Percentiles rank a stretch among this genome's conserved stretches.
phyloP scores from a whole-genome alignment of 2,797 vertebrate genomes.

The Cyclopterus lumpus region DNA sequence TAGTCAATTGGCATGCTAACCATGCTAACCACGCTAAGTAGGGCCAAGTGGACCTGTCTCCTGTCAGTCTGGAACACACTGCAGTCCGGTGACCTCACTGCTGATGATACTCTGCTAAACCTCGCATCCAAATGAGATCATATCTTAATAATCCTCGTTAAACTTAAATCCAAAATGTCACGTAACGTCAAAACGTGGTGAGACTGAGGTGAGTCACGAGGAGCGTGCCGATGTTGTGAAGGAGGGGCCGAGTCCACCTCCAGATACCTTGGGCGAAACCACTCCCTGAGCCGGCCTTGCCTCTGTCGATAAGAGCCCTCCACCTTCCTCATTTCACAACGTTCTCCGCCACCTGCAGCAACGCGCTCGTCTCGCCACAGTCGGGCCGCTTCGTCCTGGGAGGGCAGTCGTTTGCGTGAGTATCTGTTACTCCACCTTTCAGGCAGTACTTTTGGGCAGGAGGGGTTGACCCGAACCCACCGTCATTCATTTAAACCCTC shows the following conservation, averaged over 20 bases:
- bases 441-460: slow-evolving; percentile 28
- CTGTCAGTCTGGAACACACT: slow-evolving; percentile 63
- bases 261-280: slow-evolving; percentile 64
- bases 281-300: slow-evolving; percentile 68
- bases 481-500: slow-evolving; percentile 53
- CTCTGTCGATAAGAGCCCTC: slow-evolving; percentile 64
- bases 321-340: slow-evolving; percentile 50
- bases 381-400: slow-evolving; percentile 26
- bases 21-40: slow-evolving; percentile 48
- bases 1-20: slow-evolving; percentile 62
- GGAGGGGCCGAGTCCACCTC: slow-evolving; percentile 65
- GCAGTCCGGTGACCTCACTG: slow-evolving; percentile 2
- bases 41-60: slow-evolving; percentile 66
- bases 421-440: slow-evolving; percentile 55
- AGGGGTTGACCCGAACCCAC: slow-evolving; percentile 28
- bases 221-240: slow-evolving; percentile 43
- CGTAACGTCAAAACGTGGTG: too few relatives aligned
- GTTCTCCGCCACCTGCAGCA: neutral
- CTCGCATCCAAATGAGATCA: too few relatives aligned
- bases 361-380: slow-evolving; percentile 10
- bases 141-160: too few relatives aligned
- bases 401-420: slow-evolving; percentile 59
- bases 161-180: too few relatives aligned
- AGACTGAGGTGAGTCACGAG: slow-evolving; percentile 43
- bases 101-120: neutral